Evolutionary conservation across 1,140 invertebrate species (phyloP), one percentile per base, ranked within the genome.

Genomic region (Palaemon carinicauda): DNA sequence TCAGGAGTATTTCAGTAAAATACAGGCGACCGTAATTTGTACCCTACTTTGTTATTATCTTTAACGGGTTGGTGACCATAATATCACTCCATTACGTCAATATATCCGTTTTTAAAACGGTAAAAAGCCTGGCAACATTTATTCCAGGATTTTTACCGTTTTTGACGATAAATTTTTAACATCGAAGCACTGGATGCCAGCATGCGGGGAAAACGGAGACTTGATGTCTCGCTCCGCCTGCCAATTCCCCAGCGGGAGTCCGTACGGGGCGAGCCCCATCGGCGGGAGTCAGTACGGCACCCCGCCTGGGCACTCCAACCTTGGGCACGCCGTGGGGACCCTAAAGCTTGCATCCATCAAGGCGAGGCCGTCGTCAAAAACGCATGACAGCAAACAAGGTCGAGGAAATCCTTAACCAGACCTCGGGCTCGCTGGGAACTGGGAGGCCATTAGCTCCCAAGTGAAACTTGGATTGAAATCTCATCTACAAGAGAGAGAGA

Each of bases 311-410:
- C 56, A 80, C 87, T 31, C 65, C 78, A 29, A 71, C 73, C 29
- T 53, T 81, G 75, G 88, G 83, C 80, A 82, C 80, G 24, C 80
- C 24, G 86, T 85, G 60, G 86, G 74, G 53, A 82, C 87, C 24
- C 71, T 65, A 15, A 91, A 92, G 74, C 90, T 91, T 65, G 92
- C 93, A 85, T 93, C 93, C 29, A 92, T 93, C 77, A 91, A 92
- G 83, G 90, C 91, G 73, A 90, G 92, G 79, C 91, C 92, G 19
- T 89, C 91, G 21, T 91, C 91, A 31, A 90, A n/a, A 91, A 33
- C 90, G 93, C 56, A 92, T 93, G 71, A 92, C 92, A 9, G 91
- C 91, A 33, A 82, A 87, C 10, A 82, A 89, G 81, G 80, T 87
- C 1, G 93, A 93, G 89, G 87, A 87, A 51, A 65, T 92, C 86